Evolutionary conservation across 2,113 vertebrate species (phyloP).

Genomic region (Microcebus jonahi): DNA sequence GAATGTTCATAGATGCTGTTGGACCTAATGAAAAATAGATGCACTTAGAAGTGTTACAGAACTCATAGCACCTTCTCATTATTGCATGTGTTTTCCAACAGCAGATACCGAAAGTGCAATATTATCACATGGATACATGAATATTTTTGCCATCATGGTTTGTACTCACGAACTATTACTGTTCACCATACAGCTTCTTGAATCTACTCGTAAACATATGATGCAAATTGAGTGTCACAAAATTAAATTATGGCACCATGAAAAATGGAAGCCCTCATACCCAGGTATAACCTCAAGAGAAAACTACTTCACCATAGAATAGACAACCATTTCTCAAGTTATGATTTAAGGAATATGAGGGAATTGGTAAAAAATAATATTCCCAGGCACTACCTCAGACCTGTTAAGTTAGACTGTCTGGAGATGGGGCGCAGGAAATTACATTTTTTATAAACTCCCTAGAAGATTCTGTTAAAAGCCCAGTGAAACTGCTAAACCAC

Average conservation of each 20-base stretch:
- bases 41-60: neutral
- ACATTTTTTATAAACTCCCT: neutral
- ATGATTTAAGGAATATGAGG: neutral
- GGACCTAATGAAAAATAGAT: neutral
- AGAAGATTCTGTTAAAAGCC: neutral
- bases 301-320: neutral
- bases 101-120: neutral
- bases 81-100: neutral
- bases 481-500: neutral
- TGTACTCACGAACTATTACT: neutral
- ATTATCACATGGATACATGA: neutral
- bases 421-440: neutral
- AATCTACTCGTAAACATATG: neutral
- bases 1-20: neutral
- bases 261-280: neutral
- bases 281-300: neutral
- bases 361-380: neutral
- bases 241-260: neutral
- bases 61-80: neutral
- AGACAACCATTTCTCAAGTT: neutral
- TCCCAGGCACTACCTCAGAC: neutral
- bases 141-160: neutral
- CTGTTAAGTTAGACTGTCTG: neutral
- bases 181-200: neutral
- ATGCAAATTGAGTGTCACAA: neutral